These are phyloP conservation scores for Sitta europaea DNA, from an alignment of 2,113 vertebrate species.

Conservation along the genomic window DNA sequence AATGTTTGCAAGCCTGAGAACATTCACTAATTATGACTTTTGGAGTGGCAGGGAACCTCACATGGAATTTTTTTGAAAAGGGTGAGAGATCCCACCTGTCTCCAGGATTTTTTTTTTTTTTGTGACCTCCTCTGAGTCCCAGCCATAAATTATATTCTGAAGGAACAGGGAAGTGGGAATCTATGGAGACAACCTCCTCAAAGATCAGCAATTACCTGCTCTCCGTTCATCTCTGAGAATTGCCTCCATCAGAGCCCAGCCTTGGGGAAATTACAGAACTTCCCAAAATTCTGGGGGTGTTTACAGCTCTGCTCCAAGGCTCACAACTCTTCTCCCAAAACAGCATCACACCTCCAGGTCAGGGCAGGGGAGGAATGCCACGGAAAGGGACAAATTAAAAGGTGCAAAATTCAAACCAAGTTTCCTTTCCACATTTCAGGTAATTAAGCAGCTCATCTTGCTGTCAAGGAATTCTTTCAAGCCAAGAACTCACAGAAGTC, in stretches of 20 bases:
- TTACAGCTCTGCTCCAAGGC: not conserved
- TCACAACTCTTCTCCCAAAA: not conserved
- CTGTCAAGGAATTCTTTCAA: not conserved
- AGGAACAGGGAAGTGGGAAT: not conserved
- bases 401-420: not conserved
- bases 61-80: not conserved
- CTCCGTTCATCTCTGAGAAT: not conserved
- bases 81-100: not conserved
- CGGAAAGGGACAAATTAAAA: not conserved
- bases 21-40: not conserved
- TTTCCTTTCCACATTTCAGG: not conserved
- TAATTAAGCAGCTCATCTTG: not conserved
- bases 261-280: constrained; percentile 9
- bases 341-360: not conserved
- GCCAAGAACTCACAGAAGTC: not conserved
- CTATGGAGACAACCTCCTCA: not conserved
- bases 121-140: not conserved
- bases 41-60: not conserved
- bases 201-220: constrained; percentile 19
- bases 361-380: not conserved
- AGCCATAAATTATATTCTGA: not conserved
- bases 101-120: not conserved
- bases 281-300: not conserved
- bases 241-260: not conserved
- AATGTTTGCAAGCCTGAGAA: not conserved